Percentiles rank a stretch among this genome's conserved stretches.
Evolutionary conservation across 2,888 invertebrate genomes (phyloP).

Genomic region (Sphinx pinastri): DNA sequence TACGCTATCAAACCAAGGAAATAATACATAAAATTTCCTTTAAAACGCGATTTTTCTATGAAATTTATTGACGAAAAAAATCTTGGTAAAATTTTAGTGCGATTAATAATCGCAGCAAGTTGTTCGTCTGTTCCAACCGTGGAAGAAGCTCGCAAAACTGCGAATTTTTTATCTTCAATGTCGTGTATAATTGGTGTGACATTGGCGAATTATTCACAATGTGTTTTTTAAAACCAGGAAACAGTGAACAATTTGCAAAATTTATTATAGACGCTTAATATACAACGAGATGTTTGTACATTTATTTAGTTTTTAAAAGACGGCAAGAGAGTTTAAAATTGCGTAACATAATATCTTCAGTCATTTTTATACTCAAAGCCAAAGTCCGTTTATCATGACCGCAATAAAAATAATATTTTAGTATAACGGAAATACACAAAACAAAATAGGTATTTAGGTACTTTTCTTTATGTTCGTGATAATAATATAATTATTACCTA

Average conservation of each 20-base stretch:
- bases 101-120: constrained; percentile 55
- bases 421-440: too few species aligned
- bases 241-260: neutral
- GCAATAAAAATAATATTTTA: too few species aligned
- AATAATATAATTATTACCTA: too few species aligned
- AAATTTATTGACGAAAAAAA: neutral
- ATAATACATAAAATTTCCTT: too few species aligned
- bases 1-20: too few species aligned
- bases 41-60: too few species aligned
- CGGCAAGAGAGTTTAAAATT: too few species aligned
- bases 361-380: too few species aligned
- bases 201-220: neutral
- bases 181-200: constrained; percentile 53
- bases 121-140: constrained; percentile 52
- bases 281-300: neutral
- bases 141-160: constrained; percentile 47
- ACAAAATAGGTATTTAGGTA: too few species aligned
- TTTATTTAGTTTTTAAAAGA: neutral
- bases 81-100: constrained; percentile 40
- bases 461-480: too few species aligned
- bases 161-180: constrained; percentile 54
- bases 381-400: too few species aligned
- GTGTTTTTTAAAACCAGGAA: constrained; percentile 11
- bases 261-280: neutral
- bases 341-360: too few species aligned